A percentile compares a stretch with the other conserved stretches of the same genome.
Evolutionary conservation across 2,113 vertebrate species (phyloP).

Genomic region (Syrrhaptes paradoxus): DNA sequence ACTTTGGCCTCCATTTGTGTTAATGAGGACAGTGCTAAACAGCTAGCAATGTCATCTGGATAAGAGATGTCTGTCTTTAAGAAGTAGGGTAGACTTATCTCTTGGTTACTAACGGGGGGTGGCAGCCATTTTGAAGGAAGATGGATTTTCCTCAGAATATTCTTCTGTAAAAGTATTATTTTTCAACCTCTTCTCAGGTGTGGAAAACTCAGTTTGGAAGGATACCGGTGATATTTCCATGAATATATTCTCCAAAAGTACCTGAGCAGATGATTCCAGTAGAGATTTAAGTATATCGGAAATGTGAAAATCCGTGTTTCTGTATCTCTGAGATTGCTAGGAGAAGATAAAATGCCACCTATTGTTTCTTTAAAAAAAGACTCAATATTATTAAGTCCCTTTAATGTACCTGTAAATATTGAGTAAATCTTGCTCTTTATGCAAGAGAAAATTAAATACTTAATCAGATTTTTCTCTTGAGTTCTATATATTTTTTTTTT

Average conservation of each 20-base stretch:
- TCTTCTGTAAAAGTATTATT: neutral
- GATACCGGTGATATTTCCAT: neutral
- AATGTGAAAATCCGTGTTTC: neutral
- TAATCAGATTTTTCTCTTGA: neutral
- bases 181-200: neutral
- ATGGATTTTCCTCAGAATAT: neutral
- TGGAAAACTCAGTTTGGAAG: neutral
- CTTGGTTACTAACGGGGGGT: neutral
- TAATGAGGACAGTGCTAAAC: neutral
- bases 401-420: neutral
- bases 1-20: neutral
- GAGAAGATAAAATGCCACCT: neutral
- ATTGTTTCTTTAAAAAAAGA: neutral
- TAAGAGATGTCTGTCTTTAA: neutral
- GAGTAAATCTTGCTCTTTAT: neutral
- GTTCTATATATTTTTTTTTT: neutral
- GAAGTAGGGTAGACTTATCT: neutral
- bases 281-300: neutral
- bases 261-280: neutral
- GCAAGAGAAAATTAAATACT: neutral
- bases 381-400: neutral
- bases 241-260: neutral
- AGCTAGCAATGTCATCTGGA: neutral
- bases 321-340: neutral
- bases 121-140: neutral